Conservation (phyloP, 2,113 vertebrate genomes). For the Callipepla californica region DNA sequence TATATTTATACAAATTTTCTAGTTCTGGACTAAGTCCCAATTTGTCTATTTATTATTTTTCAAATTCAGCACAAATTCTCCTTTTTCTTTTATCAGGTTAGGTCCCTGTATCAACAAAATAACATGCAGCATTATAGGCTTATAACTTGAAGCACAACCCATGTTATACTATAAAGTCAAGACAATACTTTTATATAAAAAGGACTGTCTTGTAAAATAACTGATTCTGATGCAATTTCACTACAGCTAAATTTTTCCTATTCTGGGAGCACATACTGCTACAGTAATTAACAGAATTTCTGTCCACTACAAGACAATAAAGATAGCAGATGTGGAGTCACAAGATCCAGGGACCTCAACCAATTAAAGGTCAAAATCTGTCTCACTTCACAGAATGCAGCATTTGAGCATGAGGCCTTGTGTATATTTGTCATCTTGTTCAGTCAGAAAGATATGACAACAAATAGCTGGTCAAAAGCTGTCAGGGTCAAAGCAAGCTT, state of each 20-base stretch:
- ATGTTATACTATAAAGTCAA: not conserved
- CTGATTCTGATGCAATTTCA: not conserved
- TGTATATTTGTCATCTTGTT: conserved; percentile 73
- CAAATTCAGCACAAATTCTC: not conserved
- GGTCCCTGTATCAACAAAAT: not conserved
- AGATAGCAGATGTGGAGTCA: conserved; percentile 67
- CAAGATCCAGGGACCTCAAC: conserved; percentile 63
- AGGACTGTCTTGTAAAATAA: not conserved
- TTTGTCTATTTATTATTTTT: not conserved
- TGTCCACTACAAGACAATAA: conserved; percentile 59
- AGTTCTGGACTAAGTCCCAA: not conserved
- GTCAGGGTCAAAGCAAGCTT: conserved; percentile 70
- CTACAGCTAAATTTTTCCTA: not conserved
- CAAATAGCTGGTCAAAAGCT: conserved; percentile 71
- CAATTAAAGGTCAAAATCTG: conserved; percentile 75
- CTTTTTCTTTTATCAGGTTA: not conserved
- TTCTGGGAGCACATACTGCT: conserved; percentile 10
- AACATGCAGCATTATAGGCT: not conserved
- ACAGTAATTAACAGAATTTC: conserved; percentile 64
- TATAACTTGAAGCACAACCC: not conserved
- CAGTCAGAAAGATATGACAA: conserved; percentile 72
- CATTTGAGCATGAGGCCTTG: conserved; percentile 56
- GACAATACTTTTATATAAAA: not conserved
- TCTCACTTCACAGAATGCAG: conserved; percentile 59
- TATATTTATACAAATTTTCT: not conserved